Evolutionary conservation across 2,888 invertebrate species (phyloP).

Genomic region (Leucophenga montana): DNA sequence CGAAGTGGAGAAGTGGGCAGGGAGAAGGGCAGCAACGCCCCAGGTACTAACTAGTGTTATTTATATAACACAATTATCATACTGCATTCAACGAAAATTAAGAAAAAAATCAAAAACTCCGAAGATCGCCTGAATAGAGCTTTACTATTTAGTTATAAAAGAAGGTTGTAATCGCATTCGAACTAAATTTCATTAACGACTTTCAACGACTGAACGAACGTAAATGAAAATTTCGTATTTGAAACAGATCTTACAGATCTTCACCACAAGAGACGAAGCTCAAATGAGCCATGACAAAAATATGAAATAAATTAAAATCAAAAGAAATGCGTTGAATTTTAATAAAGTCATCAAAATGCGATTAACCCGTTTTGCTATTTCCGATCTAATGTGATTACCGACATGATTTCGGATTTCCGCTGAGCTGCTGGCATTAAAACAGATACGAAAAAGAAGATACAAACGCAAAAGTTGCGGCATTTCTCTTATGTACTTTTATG

Average conservation of each 20-base stretch:
- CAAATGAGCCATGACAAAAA: constrained; percentile 32
- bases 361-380: constrained; percentile 64
- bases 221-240: no score
- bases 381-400: constrained; percentile 59
- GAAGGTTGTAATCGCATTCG: no score
- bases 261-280: background rate
- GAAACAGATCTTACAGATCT: background rate
- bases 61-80: no score
- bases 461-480: constrained; percentile 20
- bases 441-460: background rate
- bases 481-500: constrained; percentile 40
- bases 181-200: no score
- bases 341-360: constrained; percentile 68
- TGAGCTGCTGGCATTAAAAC: constrained; percentile 12
- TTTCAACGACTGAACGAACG: no score
- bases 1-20: no score
- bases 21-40: no score
- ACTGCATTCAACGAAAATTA: no score
- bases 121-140: no score
- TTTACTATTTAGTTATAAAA: no score
- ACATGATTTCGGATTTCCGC: constrained; percentile 53
- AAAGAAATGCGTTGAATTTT: constrained; percentile 31
- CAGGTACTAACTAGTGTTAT: no score
- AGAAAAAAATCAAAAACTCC: no score
- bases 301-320: constrained; percentile 37